A percentile compares a stretch with the other conserved stretches of the same genome.
Conservation (phyloP, 1,140 invertebrate species). For the Aphidius gifuensis region DNA sequence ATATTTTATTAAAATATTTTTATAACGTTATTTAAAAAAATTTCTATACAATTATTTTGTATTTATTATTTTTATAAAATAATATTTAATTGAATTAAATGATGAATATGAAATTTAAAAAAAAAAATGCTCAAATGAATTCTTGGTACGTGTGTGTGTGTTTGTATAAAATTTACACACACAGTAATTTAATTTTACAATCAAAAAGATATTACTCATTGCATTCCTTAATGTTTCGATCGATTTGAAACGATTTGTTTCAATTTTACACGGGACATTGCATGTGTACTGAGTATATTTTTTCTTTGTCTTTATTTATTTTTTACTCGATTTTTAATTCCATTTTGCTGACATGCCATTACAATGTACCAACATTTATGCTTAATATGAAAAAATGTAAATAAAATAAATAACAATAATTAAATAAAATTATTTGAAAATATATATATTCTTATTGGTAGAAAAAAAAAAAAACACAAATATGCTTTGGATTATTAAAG, state of each 20-base stretch:
- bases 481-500: neutral
- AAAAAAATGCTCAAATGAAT: too few species aligned
- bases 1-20: too few species aligned
- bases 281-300: constrained; percentile 15
- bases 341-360: neutral
- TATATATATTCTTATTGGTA: neutral
- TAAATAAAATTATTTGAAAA: neutral
- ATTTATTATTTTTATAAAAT: too few species aligned
- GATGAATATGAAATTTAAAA: too few species aligned
- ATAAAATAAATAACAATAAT: neutral
- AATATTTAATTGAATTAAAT: too few species aligned
- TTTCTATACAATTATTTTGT: too few species aligned
- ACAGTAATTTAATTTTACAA: neutral
- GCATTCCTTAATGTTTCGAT: constrained; percentile 10
- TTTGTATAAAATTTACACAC: neutral
- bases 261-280: constrained; percentile 24
- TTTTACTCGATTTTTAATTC: neutral
- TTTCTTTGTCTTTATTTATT: too few species aligned
- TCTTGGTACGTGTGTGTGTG: neutral
- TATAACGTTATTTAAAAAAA: too few species aligned
- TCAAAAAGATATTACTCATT: constrained; percentile 8
- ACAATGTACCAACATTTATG: too few species aligned
- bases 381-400: too few species aligned
- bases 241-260: constrained; percentile 22
- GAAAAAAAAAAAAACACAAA: neutral